A percentile compares a stretch with the other conserved stretches of the same genome.
Evolutionary conservation across 1,140 invertebrate genomes (phyloP).

Genomic region (Vanessa atalanta): DNA sequence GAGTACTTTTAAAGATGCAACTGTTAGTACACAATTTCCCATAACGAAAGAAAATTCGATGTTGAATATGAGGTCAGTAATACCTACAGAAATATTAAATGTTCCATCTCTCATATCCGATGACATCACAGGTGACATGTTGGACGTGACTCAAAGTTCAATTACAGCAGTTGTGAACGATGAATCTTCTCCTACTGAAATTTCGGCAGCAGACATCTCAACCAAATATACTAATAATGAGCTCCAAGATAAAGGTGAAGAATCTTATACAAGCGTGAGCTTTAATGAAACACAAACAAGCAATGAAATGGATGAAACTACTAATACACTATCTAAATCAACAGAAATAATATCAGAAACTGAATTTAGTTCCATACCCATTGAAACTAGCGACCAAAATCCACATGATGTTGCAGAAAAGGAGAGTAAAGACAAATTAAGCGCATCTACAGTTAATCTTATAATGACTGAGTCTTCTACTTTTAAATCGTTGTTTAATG

Average conservation of each 20-base stretch:
- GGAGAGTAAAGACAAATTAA: conserved; percentile 51
- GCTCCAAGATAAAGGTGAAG: conserved; percentile 19
- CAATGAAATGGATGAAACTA: conserved; percentile 35
- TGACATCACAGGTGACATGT: conserved; percentile 46
- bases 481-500: conserved; percentile 46
- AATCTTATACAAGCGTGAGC: conserved; percentile 28
- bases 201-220: conserved; percentile 11
- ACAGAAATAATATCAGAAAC: conserved; percentile 66
- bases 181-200: conserved; percentile 36
- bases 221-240: conserved; percentile 29
- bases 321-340: conserved; percentile 54
- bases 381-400: conserved; percentile 75
- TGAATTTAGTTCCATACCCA: conserved; percentile 69
- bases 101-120: conserved; percentile 57
- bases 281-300: conserved; percentile 25
- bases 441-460: conserved; percentile 45
- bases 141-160: conserved; percentile 45
- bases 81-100: conserved; percentile 66
- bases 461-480: conserved; percentile 36
- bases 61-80: conserved; percentile 67
- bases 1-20: conserved; percentile 36
- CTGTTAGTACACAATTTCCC: conserved; percentile 44
- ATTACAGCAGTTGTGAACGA: conserved; percentile 28
- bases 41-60: conserved; percentile 56
- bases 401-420: conserved; percentile 62